Conservation (phyloP, 1,140 invertebrate species). For the Conus betulinus region DNA sequence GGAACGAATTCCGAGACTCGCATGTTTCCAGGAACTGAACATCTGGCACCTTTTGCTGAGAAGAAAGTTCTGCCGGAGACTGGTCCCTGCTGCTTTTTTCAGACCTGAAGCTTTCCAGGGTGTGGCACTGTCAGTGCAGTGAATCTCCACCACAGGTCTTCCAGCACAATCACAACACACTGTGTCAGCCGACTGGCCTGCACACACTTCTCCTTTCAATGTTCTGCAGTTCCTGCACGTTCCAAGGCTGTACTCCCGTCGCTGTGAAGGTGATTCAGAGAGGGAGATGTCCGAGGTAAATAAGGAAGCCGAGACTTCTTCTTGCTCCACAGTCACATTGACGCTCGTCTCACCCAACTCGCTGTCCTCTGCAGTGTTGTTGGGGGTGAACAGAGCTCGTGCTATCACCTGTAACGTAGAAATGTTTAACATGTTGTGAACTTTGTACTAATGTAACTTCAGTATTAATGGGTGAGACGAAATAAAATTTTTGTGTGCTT, state of each 20-base stretch:
- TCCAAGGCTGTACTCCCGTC: neutral
- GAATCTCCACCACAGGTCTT: slow-evolving; percentile 10
- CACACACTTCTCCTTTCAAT: neutral
- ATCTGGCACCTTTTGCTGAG: neutral
- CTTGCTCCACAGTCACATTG: slow-evolving; percentile 10
- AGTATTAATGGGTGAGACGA: no score
- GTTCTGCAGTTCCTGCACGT: neutral
- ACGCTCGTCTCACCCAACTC: neutral
- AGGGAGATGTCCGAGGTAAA: neutral
- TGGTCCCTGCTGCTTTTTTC: neutral
- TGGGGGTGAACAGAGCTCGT: slow-evolving; percentile 4
- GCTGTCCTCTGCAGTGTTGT: slow-evolving; percentile 8
- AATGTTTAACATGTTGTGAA: no score
- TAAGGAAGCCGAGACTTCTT: neutral
- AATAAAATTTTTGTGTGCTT: no score
- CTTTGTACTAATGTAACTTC: no score
- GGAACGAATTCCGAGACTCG: neutral
- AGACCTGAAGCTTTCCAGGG: neutral
- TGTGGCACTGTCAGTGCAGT: neutral
- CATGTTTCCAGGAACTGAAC: neutral
- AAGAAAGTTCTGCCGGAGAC: neutral
- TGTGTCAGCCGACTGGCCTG: neutral
- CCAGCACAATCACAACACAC: neutral
- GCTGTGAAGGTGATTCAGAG: neutral
- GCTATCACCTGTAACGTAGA: neutral